Evolutionary conservation across 2,797 vertebrate genomes (phyloP), one percentile per base, ranked within the genome.

Genomic region (Hafferia zeledoni): DNA sequence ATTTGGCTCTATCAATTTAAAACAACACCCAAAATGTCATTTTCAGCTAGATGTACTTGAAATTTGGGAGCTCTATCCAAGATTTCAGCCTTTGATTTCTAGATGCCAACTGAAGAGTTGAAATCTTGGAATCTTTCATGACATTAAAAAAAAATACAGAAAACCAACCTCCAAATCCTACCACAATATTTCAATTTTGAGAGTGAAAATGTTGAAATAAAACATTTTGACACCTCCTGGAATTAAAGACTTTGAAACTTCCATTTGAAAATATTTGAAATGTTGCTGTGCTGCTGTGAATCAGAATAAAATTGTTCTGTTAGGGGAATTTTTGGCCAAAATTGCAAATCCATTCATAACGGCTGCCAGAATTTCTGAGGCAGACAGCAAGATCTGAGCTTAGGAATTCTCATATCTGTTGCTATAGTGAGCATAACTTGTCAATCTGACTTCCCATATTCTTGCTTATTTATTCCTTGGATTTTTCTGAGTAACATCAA

Each of bases 211-310:
- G 50, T 85, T 94, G 79, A 93, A 95, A 87, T 79, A 83, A 93
- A 95, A 94, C 81, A 87, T 93, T 95, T 90, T 94, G 88, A 90
- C 90, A 89, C 74, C 90, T 87, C 23, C 50, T 90, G 23, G 39
- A 93, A 87, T 90, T 79, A 68, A 80, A 93, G 90, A 49, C 85
- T 95, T 95, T 94, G 41, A 80, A 86, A 85, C 28, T 89, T 80
- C 35, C 60, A 35, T 70, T 87, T 90, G 37, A 90, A 95, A 93
- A 87, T 93, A 90, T 89, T 91, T 59, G 7, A 94, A 95, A 84
- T 87, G 52, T 82, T 95, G 30, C 68, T 92, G 28, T 95, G 30
- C 68, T 92, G 31, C 56, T 79, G 27, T 91, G 90, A 96, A 87
- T 93, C 92, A 90, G 91, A 90, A 89, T 20, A 84, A 92, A 82